phyloP scores from a whole-genome alignment of 64 coral and sea anemone species.

The Montipora efflorescens region DNA sequence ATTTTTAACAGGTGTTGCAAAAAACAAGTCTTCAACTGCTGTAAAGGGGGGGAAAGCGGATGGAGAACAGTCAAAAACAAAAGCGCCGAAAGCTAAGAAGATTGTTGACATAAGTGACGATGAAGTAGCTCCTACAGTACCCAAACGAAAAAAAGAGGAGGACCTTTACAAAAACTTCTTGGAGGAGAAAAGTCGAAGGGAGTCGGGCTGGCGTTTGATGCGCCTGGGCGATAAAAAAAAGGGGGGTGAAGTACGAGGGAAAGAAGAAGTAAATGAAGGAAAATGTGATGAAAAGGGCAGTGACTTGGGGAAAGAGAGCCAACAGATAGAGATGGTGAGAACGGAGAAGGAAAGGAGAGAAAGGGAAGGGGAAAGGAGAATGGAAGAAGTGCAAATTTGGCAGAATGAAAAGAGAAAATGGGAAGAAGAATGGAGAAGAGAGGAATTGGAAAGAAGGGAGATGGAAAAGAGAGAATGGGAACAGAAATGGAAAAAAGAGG shows the following conservation, averaged over 20 bases:
- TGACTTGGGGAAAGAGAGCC: background rate
- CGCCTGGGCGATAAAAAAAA: background rate
- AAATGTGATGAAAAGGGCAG: background rate
- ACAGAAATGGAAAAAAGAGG: background rate
- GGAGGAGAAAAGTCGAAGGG: background rate
- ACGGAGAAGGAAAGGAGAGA: background rate
- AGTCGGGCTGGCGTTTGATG: background rate
- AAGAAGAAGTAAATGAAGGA: background rate
- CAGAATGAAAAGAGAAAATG: background rate
- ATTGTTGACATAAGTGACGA: background rate
- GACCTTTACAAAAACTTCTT: background rate
- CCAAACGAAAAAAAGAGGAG: background rate
- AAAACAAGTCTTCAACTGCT: slow-evolving; percentile 1
- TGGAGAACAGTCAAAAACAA: background rate
- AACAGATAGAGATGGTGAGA: background rate
- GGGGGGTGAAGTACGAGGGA: background rate
- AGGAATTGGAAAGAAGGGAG: background rate
- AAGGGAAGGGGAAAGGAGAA: background rate
- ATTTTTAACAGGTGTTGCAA: background rate
- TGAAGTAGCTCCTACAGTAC: background rate
- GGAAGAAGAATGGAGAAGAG: background rate
- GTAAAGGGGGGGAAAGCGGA: background rate
- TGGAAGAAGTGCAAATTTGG: background rate
- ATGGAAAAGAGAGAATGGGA: background rate
- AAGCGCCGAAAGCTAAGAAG: background rate